These are phyloP conservation scores for Tetranychus piercei DNA, from an alignment of 2,888 invertebrate genomes.

Conservation along the genomic window DNA sequence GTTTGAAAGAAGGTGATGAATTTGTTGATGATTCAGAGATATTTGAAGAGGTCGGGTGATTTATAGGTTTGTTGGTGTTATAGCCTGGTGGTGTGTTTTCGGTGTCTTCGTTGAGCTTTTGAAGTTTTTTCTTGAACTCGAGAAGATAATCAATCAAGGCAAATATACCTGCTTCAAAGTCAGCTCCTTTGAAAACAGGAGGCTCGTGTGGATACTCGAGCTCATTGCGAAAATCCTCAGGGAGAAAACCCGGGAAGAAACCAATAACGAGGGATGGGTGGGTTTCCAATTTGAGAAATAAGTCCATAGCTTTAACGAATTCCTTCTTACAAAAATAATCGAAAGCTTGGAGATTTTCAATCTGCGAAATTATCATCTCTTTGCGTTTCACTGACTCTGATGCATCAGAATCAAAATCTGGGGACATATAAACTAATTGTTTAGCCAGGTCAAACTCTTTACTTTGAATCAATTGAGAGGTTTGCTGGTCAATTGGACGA, in stretches of 20 bases:
- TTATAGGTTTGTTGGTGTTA: not conserved
- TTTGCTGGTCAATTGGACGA: constrained; percentile 61
- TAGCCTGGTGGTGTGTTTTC: not conserved
- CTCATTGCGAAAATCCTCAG: constrained; percentile 38
- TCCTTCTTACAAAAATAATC: constrained; percentile 73
- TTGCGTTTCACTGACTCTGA: constrained; percentile 12
- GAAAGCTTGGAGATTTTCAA: constrained; percentile 72
- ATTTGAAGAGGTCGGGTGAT: not conserved
- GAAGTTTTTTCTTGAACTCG: constrained; percentile 38
- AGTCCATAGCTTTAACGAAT: constrained; percentile 73
- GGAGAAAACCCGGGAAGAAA: constrained; percentile 71
- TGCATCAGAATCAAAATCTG: constrained; percentile 2
- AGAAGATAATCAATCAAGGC: constrained; percentile 78
- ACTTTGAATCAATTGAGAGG: constrained; percentile 59
- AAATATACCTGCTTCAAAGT: constrained; percentile 64
- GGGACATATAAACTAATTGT: constrained; percentile 47
- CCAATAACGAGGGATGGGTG: constrained; percentile 90
- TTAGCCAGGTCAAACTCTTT: constrained; percentile 87
- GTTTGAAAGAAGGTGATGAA: constrained; percentile 2
- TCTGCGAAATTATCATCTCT: constrained; percentile 56
- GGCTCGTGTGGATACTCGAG: constrained; percentile 40
- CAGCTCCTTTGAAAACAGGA: constrained; percentile 54
- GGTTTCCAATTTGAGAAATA: constrained; percentile 71
- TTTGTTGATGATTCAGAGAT: constrained; percentile 19
- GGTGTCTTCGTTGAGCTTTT: constrained; percentile 3